phyloP scores from a whole-genome alignment of 2,113 vertebrate genomes.

The Pseudonaja textilis region DNA sequence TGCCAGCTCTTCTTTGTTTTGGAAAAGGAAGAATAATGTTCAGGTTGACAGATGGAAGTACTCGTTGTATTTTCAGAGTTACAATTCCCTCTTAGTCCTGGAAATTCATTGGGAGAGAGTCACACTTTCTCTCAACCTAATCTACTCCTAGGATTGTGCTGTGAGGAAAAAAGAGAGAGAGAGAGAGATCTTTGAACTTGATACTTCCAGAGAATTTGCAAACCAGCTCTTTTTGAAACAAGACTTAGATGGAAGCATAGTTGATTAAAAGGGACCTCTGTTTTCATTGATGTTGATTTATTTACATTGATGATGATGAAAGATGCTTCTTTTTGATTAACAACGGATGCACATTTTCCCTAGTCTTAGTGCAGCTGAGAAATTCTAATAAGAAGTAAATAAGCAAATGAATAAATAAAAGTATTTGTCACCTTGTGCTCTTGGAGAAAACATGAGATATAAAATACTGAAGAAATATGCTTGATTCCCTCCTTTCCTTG shows the following conservation, averaged over 20 bases:
- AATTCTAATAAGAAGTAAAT: background rate
- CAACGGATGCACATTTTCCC: background rate
- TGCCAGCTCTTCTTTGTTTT: background rate
- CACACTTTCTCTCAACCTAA: background rate
- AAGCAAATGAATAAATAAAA: background rate
- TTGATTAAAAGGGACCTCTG: background rate
- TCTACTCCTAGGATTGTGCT: background rate
- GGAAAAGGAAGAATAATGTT: background rate
- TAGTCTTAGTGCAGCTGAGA: background rate
- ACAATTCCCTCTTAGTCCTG: background rate
- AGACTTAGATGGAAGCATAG: background rate
- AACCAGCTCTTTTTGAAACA: background rate
- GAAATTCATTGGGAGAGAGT: background rate
- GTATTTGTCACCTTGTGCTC: background rate
- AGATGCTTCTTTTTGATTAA: background rate
- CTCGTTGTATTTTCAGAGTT: background rate
- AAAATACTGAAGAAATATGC: background rate
- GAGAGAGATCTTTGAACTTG: background rate
- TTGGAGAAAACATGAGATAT: background rate
- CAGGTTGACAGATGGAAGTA: background rate
- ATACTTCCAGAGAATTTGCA: background rate
- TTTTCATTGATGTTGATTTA: background rate
- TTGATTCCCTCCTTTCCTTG: background rate
- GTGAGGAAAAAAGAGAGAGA: background rate
- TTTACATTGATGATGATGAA: background rate